A percentile compares a stretch with the other conserved stretches of the same genome.
These are phyloP conservation scores for Elephantulus edwardii DNA, from an alignment of 2,113 vertebrate genomes.

Conservation along the genomic window DNA sequence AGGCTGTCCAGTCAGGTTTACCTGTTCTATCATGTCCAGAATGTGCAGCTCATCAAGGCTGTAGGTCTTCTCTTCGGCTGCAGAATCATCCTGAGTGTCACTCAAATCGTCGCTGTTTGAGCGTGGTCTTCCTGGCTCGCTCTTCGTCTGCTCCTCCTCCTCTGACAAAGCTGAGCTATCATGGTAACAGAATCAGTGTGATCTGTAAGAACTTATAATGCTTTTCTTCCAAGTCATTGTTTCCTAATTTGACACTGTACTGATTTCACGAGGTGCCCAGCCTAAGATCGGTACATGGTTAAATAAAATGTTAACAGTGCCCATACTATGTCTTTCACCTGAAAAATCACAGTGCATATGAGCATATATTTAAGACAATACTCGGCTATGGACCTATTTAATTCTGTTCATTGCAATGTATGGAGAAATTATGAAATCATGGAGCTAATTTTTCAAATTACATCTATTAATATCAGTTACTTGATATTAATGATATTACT, in stretches of 20 bases:
- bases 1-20: background rate
- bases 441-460: conserved; percentile 34
- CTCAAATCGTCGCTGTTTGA: conserved; percentile 45
- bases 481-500: too few relatives aligned
- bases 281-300: background rate
- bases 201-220: conserved; percentile 16
- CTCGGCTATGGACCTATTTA: background rate
- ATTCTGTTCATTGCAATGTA: conserved; percentile 7
- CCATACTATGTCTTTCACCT: background rate
- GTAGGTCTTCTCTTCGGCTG: conserved; percentile 64
- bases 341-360: conserved; percentile 31
- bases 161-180: conserved; percentile 44
- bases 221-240: conserved; percentile 32
- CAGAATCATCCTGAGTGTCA: conserved; percentile 61
- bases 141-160: conserved; percentile 60
- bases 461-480: conserved; percentile 27
- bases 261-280: background rate
- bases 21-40: conserved; percentile 73
- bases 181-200: conserved; percentile 34
- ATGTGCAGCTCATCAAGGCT: conserved; percentile 70
- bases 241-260: conserved; percentile 32
- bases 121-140: conserved; percentile 20
- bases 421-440: conserved; percentile 37
- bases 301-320: conserved; percentile 28
- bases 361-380: conserved; percentile 13